Conservation (phyloP, 2,888 invertebrate genomes). For the Salticus scenicus region DNA sequence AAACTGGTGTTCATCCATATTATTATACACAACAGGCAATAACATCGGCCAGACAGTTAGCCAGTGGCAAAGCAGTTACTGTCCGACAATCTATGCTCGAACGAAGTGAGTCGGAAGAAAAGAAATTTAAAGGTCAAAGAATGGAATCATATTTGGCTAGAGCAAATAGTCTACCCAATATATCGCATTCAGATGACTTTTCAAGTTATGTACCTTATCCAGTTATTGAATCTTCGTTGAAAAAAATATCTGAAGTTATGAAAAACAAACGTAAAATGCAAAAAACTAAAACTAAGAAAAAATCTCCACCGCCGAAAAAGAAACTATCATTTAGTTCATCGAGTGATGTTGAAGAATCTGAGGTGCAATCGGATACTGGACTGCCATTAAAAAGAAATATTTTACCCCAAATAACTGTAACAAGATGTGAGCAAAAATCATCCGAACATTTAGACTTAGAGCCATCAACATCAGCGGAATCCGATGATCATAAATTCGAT, state of each 20-base stretch:
- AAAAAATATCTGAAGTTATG: conserved; percentile 31
- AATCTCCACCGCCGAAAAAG: conserved; percentile 29
- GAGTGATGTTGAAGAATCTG: not conserved
- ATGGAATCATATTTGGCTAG: not conserved
- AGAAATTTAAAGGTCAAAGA: conserved; percentile 15
- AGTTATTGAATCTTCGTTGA: conserved; percentile 32
- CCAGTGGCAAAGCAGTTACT: conserved; percentile 15
- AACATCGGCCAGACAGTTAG: conserved; percentile 31
- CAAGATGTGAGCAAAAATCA: conserved; percentile 33
- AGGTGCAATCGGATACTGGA: conserved; percentile 23
- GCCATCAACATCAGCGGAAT: conserved; percentile 28
- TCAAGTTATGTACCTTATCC: conserved; percentile 26
- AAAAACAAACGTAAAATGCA: conserved; percentile 31
- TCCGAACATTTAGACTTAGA: conserved; percentile 53
- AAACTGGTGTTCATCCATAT: conserved; percentile 56
- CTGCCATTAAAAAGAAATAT: conserved; percentile 44
- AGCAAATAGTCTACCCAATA: conserved; percentile 47
- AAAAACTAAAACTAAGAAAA: conserved; percentile 32
- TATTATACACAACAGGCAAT: conserved; percentile 52
- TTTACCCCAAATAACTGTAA: conserved; percentile 57
- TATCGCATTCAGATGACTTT: conserved; percentile 26
- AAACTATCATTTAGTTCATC: not conserved
- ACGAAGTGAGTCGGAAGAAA: conserved; percentile 39
- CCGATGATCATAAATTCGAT: conserved; percentile 33
- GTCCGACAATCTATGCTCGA: conserved; percentile 30